Base-by-base conservation (phyloP, 1,140 invertebrate genomes). In the Cheumatopsyche charites region DNA sequence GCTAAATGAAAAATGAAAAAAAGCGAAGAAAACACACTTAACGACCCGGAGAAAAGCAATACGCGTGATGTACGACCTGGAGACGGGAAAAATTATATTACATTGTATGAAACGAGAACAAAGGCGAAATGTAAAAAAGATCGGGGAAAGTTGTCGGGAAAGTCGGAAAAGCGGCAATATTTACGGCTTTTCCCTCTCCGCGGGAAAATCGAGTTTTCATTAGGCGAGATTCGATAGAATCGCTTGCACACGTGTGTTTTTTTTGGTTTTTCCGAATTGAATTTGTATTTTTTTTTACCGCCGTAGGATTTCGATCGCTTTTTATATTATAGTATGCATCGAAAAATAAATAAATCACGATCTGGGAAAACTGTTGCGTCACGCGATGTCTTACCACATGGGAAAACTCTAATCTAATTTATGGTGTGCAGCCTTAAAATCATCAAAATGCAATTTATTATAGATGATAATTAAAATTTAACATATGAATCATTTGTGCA, bases 1-100 rank as follows among this genome's bases (percentile, higher is more conserved):
- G 29, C 29, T 3, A 36, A 36, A 36, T 9, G 9, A 36, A 36
- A 36, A 36, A 36, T 36, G 9, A 36, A 36, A 4, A 36, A 36
- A 36, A 36, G 9, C 29, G 9, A 36, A 36, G 9, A 36, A 36
- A 36, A 9, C 29, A 9, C 29, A 3, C 17, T 17, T 58, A 58
- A 58, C 55, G 55, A 58, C 55, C 55, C 23, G n/a, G 55, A 58
- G 23, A 58, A 58, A 58, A 58, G 23, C 55, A 25, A 58, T 25
- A 23, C 9, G 55, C 21, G 13, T 58, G 55, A 58, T 58, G 12
- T 58, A 58, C 25, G 23, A 12, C 4, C 9, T 23, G 25, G 25
- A 9, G 23, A 12, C 7, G 55, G 19, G 55, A 23, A 58, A 58
- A 58, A 58, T 26, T 25, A 58, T 13, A 23, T 25, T 4, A 7